A percentile compares a stretch with the other conserved stretches of the same genome.
These are phyloP conservation scores for Andrena chrysosceles DNA, from an alignment of 2,888 invertebrate species.

Conservation along the genomic window DNA sequence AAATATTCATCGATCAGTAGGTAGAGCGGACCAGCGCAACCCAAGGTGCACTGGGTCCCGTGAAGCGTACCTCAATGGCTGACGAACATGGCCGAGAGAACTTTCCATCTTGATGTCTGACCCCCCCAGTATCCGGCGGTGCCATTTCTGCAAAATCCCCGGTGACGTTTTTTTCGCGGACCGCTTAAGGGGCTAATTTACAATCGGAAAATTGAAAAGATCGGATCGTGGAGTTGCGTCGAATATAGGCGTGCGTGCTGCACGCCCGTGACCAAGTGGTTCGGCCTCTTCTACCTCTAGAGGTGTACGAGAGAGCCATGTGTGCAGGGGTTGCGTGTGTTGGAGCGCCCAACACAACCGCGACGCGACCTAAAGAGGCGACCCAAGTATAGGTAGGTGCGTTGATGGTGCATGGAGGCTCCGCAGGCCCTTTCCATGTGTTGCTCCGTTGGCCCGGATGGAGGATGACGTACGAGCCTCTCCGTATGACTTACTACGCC, in stretches of 20 bases:
- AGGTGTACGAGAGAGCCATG: slow-evolving; percentile 58
- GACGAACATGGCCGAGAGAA: slow-evolving; percentile 57
- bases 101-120: slow-evolving; percentile 48
- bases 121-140: slow-evolving; percentile 8
- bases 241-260: slow-evolving; percentile 78
- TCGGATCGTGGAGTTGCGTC: slow-evolving; percentile 65
- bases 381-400: slow-evolving; percentile 76
- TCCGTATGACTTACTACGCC: slow-evolving; percentile 84
- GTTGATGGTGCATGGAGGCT: slow-evolving; percentile 72
- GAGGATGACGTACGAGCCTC: slow-evolving; percentile 83
- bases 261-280: slow-evolving; percentile 79
- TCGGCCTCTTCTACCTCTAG: slow-evolving; percentile 67
- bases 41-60: neutral
- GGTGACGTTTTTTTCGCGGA: slow-evolving; percentile 2
- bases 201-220: slow-evolving; percentile 59
- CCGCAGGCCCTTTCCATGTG: slow-evolving; percentile 77
- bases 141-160: neutral
- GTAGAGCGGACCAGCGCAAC: neutral
- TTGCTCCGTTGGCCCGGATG: slow-evolving; percentile 82
- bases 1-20: slow-evolving; percentile 9
- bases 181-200: slow-evolving; percentile 39
- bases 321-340: neutral
- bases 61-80: slow-evolving; percentile 41
- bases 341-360: slow-evolving; percentile 65
- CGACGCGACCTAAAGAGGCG: slow-evolving; percentile 80